Base-by-base conservation (phyloP, 1,140 invertebrate genomes). In the Delia radicum region DNA sequence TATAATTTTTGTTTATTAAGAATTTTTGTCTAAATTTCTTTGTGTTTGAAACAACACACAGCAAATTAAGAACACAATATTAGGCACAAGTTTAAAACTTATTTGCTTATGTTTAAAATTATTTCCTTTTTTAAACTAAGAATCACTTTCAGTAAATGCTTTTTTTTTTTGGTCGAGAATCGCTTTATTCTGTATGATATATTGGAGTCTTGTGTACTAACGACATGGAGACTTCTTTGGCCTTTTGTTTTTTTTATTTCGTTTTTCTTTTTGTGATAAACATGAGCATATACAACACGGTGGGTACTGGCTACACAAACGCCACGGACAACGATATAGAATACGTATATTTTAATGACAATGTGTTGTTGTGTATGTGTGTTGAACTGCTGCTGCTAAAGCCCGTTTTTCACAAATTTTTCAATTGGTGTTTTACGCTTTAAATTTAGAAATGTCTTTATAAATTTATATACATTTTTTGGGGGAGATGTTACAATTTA, bases 401-500 rank as follows among this genome's bases (percentile, higher is more conserved):
- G 48, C 48, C 48, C 29, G 63, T 73, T 73, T 73, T 82, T 79
- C 81, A 82, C 81, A 79, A 79, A 81, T 78, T 80, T 83, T 63
- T 65, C 33, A n/a, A 18, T 33, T 29, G 27, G 63, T 67, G 27
- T 67, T 18, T 8, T 7, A 55, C n/a, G 48, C 48, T 21, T 55
- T 18, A 55, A 21, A 6, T 13, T 28, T 67, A 18, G n/a, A 67
- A 33, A 15, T 67, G 28, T 7, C 26, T 10, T 33, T 29, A 28
- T 67, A 67, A 67, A 18, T 67, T 67, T 29, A 67, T 29, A 67
- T 67, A 67, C 27, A 67, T 28, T 67, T 67, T 67, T n/a, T 29
- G n/a, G 6, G 4, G 10, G 13, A 67, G 6, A 67, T 48, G 24
- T 55, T 80, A 79, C 77, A 79, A 79, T 81, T 82, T 81, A 69